A percentile compares a stretch with the other conserved stretches of the same genome.
These are phyloP conservation scores for Sabellastarte sp. DNA, from an alignment of 2,888 invertebrate species.

Conservation along the genomic window DNA sequence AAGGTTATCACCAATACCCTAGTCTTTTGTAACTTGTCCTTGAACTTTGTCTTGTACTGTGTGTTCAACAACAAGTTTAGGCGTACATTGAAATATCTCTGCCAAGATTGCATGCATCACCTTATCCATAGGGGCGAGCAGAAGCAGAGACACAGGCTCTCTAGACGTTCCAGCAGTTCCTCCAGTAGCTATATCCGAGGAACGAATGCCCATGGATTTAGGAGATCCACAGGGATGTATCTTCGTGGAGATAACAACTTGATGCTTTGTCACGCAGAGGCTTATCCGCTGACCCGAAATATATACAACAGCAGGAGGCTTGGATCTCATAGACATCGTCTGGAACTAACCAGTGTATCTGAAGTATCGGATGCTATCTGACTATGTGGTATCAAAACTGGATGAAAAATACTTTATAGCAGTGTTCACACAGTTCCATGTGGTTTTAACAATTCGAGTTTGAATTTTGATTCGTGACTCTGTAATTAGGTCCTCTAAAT, in stretches of 20 bases:
- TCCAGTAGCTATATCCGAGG: neutral
- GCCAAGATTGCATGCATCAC: neutral
- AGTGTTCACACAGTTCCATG: too few species aligned
- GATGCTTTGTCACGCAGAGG: neutral
- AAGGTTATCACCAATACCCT: constrained; percentile 43
- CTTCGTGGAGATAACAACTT: neutral
- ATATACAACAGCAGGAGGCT: too few species aligned
- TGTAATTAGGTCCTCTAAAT: too few species aligned
- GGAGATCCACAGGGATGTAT: neutral
- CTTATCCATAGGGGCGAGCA: neutral
- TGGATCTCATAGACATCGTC: too few species aligned
- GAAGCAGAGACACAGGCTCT: neutral
- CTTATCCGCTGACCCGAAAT: neutral
- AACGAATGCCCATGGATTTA: neutral
- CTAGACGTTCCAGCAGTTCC: neutral
- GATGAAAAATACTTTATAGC: too few species aligned
- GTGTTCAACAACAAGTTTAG: constrained; percentile 40
- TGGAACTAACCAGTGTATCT: too few species aligned
- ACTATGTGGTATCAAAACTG: too few species aligned
- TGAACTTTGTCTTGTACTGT: constrained; percentile 54
- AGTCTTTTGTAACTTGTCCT: constrained; percentile 45
- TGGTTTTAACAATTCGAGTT: too few species aligned
- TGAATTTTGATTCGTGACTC: too few species aligned
- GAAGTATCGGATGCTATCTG: too few species aligned
- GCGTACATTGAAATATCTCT: neutral